Evolutionary conservation across 2,113 vertebrate species (phyloP).

Genomic region (Dasyprocta punctata): DNA sequence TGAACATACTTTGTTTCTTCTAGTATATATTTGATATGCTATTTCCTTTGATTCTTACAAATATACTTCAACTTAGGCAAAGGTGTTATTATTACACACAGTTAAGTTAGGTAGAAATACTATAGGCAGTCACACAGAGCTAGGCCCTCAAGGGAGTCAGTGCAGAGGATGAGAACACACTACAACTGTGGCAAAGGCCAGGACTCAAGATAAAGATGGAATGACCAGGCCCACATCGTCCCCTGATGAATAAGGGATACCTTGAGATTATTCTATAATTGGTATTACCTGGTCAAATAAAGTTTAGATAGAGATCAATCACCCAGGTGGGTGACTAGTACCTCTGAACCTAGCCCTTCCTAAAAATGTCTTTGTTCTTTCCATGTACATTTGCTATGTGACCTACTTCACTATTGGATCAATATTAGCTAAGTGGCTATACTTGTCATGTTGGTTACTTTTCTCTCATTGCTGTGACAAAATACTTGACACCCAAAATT

Average conservation of each 20-base stretch:
- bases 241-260: not conserved
- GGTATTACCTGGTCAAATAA: not conserved
- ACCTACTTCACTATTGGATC: not conserved
- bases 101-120: not conserved
- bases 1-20: slow-evolving; percentile 12
- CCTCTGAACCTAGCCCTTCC: not conserved
- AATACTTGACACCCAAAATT: too few relatives aligned
- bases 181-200: not conserved
- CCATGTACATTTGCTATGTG: not conserved
- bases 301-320: not conserved
- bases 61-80: not conserved
- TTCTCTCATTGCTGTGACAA: too few relatives aligned
- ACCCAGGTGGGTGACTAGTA: not conserved
- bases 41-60: not conserved
- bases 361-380: not conserved
- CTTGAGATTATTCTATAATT: not conserved
- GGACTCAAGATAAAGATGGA: not conserved
- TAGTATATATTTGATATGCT: not conserved
- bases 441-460: too few relatives aligned
- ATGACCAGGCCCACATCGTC: not conserved
- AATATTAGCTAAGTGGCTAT: not conserved
- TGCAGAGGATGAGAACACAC: not conserved
- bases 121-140: not conserved
- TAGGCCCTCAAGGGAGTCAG: not conserved
- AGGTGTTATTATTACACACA: not conserved